These are phyloP conservation scores for Dufourea novaeangliae DNA, from an alignment of 1,140 invertebrate species.

Conservation along the genomic window DNA sequence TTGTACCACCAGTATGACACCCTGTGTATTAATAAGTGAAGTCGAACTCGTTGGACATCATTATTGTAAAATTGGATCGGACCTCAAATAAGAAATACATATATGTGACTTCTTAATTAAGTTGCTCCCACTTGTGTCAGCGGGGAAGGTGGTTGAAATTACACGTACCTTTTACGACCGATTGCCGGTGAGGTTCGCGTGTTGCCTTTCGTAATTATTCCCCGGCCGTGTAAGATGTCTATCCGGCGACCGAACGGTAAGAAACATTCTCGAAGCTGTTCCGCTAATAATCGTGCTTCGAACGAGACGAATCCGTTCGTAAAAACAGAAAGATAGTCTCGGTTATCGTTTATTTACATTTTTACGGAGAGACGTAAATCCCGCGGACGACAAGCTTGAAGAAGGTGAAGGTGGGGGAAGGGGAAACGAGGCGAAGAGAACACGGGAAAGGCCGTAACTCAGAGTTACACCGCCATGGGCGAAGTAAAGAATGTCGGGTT, in stretches of 20 bases:
- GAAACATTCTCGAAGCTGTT: background rate
- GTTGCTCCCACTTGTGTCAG: too few species aligned
- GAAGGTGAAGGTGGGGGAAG: background rate
- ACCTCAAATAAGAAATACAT: too few species aligned
- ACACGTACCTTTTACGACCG: background rate
- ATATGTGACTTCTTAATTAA: too few species aligned
- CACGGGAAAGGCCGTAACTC: background rate
- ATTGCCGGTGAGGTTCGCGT: background rate
- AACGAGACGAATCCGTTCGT: background rate
- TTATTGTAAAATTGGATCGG: too few species aligned
- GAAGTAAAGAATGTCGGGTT: background rate
- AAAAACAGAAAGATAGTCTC: background rate
- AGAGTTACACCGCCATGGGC: background rate
- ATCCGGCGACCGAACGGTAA: background rate
- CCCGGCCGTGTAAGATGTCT: conserved; percentile 1
- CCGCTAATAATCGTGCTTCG: background rate
- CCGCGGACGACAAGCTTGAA: conserved; percentile 1
- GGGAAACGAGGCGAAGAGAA: background rate
- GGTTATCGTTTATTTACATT: conserved; percentile 19
- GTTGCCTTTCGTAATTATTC: background rate
- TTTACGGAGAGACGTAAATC: conserved; percentile 1
- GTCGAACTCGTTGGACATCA: too few species aligned
- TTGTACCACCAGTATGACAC: too few species aligned
- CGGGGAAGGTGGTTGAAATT: background rate
- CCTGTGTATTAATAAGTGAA: too few species aligned